These are phyloP conservation scores for Noctua pronuba DNA, from an alignment of 2,888 invertebrate species.

Conservation along the genomic window DNA sequence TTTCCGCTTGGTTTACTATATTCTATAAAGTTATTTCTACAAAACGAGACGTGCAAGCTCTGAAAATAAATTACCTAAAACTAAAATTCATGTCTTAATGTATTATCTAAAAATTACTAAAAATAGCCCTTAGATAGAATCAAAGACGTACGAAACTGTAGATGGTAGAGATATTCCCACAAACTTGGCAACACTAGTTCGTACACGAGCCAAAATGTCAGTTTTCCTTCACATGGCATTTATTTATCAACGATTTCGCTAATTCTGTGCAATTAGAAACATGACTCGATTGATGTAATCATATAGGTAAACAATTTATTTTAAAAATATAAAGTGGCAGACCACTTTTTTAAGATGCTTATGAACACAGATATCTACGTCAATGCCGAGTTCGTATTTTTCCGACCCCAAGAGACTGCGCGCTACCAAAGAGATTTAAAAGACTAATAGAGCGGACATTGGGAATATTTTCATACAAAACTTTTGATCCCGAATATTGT, in stretches of 20 bases:
- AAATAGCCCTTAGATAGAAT: background rate
- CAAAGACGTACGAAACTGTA: slow-evolving; percentile 38
- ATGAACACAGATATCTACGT: background rate
- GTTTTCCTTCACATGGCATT: slow-evolving; percentile 51
- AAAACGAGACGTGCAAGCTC: background rate
- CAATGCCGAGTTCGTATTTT: no score
- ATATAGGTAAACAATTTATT: background rate
- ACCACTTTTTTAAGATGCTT: background rate
- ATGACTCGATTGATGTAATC: slow-evolving; percentile 25
- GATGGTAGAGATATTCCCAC: slow-evolving; percentile 26
- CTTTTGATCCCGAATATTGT: no score
- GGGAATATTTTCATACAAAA: no score
- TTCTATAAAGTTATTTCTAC: background rate
- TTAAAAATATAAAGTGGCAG: background rate
- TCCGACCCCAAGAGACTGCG: no score
- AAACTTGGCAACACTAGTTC: slow-evolving; percentile 68
- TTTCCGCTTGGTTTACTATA: background rate
- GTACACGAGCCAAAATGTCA: slow-evolving; percentile 69
- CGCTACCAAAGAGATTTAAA: no score
- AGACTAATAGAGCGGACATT: no score
- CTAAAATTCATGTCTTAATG: background rate
- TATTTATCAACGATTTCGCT: slow-evolving; percentile 32
- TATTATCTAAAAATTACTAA: background rate
- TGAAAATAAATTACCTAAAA: background rate
- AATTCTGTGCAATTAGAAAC: slow-evolving; percentile 39